Evolutionary conservation across 1,140 invertebrate genomes (phyloP).

Genomic region (Lucilia sericata): DNA sequence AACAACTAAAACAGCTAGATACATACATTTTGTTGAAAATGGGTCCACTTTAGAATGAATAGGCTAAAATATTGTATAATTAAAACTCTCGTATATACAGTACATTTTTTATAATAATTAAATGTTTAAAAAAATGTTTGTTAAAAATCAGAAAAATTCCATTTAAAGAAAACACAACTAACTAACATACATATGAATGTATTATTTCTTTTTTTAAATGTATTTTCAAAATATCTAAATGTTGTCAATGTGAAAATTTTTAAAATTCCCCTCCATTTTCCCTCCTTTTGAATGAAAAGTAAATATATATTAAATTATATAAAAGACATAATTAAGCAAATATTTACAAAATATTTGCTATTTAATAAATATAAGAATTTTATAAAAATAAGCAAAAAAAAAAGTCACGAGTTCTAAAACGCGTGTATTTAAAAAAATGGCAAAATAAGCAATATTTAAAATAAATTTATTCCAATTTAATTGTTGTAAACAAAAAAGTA

Average conservation of each 20-base stretch:
- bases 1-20: not conserved
- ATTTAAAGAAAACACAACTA: not conserved
- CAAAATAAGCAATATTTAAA: slow-evolving; percentile 22
- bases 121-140: not conserved
- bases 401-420: not conserved
- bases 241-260: slow-evolving; percentile 26
- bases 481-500: not conserved
- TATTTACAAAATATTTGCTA: not conserved
- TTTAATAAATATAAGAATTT: not conserved
- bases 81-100: not conserved
- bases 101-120: not conserved
- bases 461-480: slow-evolving; percentile 16
- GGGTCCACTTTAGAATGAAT: slow-evolving; percentile 14
- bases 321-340: not conserved
- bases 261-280: slow-evolving; percentile 9
- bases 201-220: not conserved
- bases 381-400: not conserved
- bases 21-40: not conserved
- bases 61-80: not conserved
- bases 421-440: not conserved
- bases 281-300: not conserved
- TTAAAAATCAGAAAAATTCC: not conserved
- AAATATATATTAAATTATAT: not conserved
- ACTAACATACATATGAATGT: not conserved
- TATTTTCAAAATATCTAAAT: slow-evolving; percentile 23